Evolutionary conservation across 1,140 invertebrate species (phyloP).

Genomic region (Heterodera carotae): DNA sequence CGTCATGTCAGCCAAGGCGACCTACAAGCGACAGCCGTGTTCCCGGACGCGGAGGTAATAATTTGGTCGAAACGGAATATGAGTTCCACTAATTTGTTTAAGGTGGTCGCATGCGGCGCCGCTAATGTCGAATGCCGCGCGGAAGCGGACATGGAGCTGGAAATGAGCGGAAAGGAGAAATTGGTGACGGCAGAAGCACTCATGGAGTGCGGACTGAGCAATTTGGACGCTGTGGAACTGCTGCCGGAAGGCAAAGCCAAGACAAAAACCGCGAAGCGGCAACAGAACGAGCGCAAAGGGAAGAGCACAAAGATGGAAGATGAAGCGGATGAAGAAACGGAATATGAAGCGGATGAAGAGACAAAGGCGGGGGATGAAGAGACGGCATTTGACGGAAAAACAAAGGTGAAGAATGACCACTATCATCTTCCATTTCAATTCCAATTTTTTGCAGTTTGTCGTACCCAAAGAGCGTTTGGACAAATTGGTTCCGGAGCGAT

Average conservation of each 20-base stretch:
- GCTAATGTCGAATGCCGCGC: slow-evolving; percentile 15
- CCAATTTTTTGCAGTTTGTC: slow-evolving; percentile 43
- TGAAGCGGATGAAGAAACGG: slow-evolving; percentile 31
- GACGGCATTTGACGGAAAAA: slow-evolving; percentile 56
- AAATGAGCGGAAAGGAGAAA: slow-evolving; percentile 32
- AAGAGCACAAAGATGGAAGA: not conserved
- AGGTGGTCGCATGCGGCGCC: slow-evolving; percentile 27
- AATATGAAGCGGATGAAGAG: slow-evolving; percentile 30
- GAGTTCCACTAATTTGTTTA: slow-evolving; percentile 1
- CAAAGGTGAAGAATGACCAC: slow-evolving; percentile 36
- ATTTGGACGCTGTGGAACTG: slow-evolving; percentile 49
- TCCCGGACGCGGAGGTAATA: slow-evolving; percentile 38
- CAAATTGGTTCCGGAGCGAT: slow-evolving; percentile 57
- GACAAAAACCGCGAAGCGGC: not conserved
- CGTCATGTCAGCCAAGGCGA: slow-evolving; percentile 32
- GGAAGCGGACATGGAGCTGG: slow-evolving; percentile 42
- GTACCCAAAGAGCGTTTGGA: slow-evolving; percentile 45
- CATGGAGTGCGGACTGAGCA: slow-evolving; percentile 52
- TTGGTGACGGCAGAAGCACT: slow-evolving; percentile 31
- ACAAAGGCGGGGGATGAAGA: slow-evolving; percentile 39
- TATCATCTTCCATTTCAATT: not conserved
- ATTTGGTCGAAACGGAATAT: slow-evolving; percentile 3
- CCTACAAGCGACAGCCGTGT: not conserved
- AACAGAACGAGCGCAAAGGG: slow-evolving; percentile 23
- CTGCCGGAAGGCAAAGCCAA: slow-evolving; percentile 34